Percentiles rank a stretch among this genome's conserved stretches.
Evolutionary conservation across 2,113 vertebrate species (phyloP).

Genomic region (Puffinus mauretanicus): DNA sequence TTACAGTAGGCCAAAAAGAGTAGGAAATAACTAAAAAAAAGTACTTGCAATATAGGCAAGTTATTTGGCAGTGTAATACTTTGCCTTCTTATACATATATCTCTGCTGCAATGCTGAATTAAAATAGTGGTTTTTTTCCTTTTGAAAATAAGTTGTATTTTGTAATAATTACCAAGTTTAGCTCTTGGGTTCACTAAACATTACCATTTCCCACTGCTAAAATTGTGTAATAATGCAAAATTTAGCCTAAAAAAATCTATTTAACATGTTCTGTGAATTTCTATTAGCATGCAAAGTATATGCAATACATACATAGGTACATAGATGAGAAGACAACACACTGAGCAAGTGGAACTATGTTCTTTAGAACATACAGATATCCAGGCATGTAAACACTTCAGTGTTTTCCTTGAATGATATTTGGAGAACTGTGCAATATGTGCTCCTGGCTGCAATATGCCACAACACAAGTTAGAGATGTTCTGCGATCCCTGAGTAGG

Average conservation of each 20-base stretch:
- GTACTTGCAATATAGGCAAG: neutral
- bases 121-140: neutral
- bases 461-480: neutral
- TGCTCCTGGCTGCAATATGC: slow-evolving; percentile 3
- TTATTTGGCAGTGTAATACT: neutral
- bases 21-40: neutral
- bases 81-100: neutral
- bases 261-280: neutral
- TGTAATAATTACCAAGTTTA: neutral
- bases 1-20: neutral
- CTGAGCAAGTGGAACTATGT: neutral
- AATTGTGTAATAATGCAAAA: neutral
- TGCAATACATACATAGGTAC: neutral
- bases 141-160: neutral
- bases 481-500: neutral
- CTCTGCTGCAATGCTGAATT: neutral
- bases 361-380: neutral
- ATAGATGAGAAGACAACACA: neutral
- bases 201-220: neutral
- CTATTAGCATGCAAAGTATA: neutral
- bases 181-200: neutral
- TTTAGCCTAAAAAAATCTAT: neutral
- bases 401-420: neutral
- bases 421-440: slow-evolving; percentile 2
- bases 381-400: neutral